Evolutionary conservation across 2,113 vertebrate genomes (phyloP), one percentile per base, ranked within the genome.

Genomic region (Xenopus tropicalis): DNA sequence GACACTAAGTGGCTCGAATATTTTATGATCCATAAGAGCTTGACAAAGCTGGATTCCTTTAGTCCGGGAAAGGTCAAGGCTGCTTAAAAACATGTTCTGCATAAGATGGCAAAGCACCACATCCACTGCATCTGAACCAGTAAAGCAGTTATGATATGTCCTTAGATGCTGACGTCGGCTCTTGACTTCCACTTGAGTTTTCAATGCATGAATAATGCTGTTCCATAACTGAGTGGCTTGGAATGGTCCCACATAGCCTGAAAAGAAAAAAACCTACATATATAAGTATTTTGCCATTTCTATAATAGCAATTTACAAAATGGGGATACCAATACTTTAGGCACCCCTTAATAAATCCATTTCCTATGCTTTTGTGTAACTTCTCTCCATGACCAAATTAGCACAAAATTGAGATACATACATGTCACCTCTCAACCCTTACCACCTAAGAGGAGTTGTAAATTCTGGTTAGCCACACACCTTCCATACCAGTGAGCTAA

Each of bases 11-110:
- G 89, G 80, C 79, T 95, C 90, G 46, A 96, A 94, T 74, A 95
- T 89, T 77, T 90, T 89, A 13, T 93, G 89, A 77, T 94, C 94
- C 93, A 96, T 94, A 80, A 97, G 71, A 0, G 88, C 86, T 76
- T 94, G 93, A 82, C 94, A 96, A 13, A 98, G 91, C 14, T 83
- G 82, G 44, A 90, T 81, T 17, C 93, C 92, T 80, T 95, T 94
- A 48, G 91, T 85, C 13, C 82, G 85, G 56, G 93, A 96, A 81
- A 95, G 86, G 20, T 93, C 93, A 61, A 79, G 90, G 54, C 87
- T 88, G 82, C 87, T 91, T 66, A 95, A 88, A 74, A 85, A 89
- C 54, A 87, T 86, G 61, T 92, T 95, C 85, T 94, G 92, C 91
- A 93, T 95, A 71, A 95, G 83, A 72, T 92, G 91, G 79, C 91